A percentile compares a stretch with the other conserved stretches of the same genome.
phyloP scores from a whole-genome alignment of 2,797 vertebrate genomes.

The Acomys russatus region DNA sequence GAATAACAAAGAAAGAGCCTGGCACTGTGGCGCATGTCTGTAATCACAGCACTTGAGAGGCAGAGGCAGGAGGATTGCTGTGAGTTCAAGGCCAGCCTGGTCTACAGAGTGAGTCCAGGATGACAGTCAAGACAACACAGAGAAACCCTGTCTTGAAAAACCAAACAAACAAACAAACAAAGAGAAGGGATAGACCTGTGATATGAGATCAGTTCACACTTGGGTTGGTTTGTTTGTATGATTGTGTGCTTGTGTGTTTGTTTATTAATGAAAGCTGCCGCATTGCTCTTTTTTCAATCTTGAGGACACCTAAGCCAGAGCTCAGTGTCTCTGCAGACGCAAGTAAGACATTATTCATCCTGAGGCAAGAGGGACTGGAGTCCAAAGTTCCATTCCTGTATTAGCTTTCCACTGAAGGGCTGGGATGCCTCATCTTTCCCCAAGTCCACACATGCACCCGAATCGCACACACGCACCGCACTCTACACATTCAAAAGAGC shows the following conservation, averaged over 20 bases:
- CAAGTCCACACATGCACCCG: not conserved
- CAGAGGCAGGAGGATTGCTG: too few species aligned
- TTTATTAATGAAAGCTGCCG: not conserved
- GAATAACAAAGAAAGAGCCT: not conserved
- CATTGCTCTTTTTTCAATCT: not conserved
- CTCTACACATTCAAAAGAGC: not conserved
- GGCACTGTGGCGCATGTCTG: too few species aligned
- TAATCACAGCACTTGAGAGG: too few species aligned
- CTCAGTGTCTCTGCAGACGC: not conserved
- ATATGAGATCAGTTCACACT: not conserved
- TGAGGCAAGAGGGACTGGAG: not conserved
- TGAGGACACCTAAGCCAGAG: not conserved
- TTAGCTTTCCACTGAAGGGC: not conserved
- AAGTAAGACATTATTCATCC: not conserved
- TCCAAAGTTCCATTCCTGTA: not conserved
- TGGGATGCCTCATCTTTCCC: not conserved
- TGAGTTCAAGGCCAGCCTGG: too few species aligned
- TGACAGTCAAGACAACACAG: too few species aligned
- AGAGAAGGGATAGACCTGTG: not conserved
- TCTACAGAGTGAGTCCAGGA: too few species aligned
- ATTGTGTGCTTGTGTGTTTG: not conserved
- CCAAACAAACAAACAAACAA: not conserved
- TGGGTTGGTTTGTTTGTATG: not conserved
- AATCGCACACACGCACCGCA: not conserved
- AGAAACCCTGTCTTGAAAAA: too few species aligned